A percentile compares a stretch with the other conserved stretches of the same genome.
Evolutionary conservation across 2,797 vertebrate species (phyloP).

Genomic region (Neosilurus hyrtlii): DNA sequence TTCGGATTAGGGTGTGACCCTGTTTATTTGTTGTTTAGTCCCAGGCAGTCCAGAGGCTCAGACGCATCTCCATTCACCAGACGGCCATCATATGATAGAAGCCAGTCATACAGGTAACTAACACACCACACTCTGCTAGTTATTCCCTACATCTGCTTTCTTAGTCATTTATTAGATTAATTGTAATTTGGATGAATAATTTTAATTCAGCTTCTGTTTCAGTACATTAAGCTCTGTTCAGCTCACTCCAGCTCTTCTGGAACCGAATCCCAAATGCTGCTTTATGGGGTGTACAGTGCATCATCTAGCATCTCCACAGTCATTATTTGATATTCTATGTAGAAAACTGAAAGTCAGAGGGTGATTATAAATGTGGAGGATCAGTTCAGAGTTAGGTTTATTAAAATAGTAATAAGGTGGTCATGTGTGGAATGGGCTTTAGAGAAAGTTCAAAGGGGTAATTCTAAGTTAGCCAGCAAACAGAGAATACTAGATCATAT

Average conservation of each 20-base stretch:
- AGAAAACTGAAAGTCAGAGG: not conserved
- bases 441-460: too few species aligned
- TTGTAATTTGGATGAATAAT: not conserved
- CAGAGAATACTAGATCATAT: not conserved
- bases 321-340: not conserved
- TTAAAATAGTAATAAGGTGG: not conserved
- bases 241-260: not conserved
- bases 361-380: not conserved
- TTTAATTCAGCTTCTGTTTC: not conserved
- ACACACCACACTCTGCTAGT: not conserved
- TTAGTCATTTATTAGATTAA: not conserved
- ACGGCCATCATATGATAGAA: conserved; percentile 92
- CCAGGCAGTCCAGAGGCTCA: conserved; percentile 87
- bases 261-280: not conserved
- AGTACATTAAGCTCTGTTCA: not conserved
- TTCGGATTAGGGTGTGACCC: not conserved
- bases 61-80: conserved; percentile 89
- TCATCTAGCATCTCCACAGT: not conserved
- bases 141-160: not conserved
- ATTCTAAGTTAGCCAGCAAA: not conserved
- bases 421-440: not conserved
- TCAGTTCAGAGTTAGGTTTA: not conserved
- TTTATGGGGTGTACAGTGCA: not conserved
- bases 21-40: conserved; percentile 67
- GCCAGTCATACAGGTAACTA: conserved; percentile 82